Conservation (phyloP, 92 coral and sea anemone species). For the Paragorgia papillata region DNA sequence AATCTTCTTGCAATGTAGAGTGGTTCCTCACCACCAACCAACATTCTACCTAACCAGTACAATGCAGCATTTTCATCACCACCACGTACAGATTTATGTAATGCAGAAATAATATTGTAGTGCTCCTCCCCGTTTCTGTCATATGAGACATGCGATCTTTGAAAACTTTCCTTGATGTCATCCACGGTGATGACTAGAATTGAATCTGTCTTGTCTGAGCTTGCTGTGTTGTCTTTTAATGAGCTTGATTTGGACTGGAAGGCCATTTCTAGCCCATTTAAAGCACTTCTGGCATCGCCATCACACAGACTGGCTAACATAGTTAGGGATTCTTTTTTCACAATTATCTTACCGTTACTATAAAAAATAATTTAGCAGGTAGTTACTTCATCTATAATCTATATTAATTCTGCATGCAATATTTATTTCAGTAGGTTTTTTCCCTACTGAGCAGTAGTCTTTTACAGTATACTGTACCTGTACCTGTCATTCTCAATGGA, state of each 20-base stretch:
- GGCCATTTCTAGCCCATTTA: conserved; percentile 95
- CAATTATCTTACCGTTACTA: conserved; percentile 39
- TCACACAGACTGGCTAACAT: conserved; percentile 86
- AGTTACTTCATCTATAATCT: no score
- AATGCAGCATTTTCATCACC: conserved; percentile 92
- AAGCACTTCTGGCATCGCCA: conserved; percentile 96
- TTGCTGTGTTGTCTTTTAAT: background rate
- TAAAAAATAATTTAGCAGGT: background rate
- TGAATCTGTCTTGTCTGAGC: background rate
- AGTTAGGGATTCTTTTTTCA: conserved; percentile 73
- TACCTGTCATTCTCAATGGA: conserved; percentile 4
- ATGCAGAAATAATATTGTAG: conserved; percentile 88
- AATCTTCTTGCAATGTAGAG: conserved; percentile 87
- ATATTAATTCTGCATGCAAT: no score
- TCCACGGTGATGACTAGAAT: conserved; percentile 57
- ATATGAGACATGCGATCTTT: conserved; percentile 83
- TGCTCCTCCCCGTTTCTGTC: conserved; percentile 96
- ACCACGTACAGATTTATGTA: conserved; percentile 95
- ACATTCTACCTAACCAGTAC: conserved; percentile 97
- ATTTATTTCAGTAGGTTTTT: no score
- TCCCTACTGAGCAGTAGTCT: no score
- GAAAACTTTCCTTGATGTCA: conserved; percentile 86
- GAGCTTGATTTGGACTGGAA: conserved; percentile 73
- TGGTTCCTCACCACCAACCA: conserved; percentile 95
- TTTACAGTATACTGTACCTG: no score